Conservation (phyloP, 2,113 vertebrate species). For the Dasypus novemcinctus region DNA sequence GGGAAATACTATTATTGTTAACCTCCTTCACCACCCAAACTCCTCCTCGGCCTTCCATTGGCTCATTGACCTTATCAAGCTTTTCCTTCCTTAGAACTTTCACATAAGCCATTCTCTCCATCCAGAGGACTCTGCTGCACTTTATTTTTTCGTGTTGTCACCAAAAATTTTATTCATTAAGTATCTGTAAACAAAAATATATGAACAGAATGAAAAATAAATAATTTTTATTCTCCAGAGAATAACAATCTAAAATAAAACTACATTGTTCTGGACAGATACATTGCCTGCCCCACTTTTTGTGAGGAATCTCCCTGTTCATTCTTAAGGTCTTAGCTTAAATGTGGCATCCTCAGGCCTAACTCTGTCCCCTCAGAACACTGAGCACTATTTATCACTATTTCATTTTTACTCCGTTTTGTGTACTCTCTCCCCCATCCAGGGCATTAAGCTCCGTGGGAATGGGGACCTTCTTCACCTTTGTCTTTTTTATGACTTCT, state of each 20-base stretch:
- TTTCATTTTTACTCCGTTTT: neutral
- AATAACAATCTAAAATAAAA: neutral
- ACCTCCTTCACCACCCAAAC: neutral
- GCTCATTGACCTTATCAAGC: neutral
- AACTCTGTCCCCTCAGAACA: neutral
- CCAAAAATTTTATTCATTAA: neutral
- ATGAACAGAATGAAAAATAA: neutral
- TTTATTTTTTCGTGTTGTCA: neutral
- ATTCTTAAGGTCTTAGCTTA: neutral
- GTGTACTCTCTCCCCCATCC: neutral
- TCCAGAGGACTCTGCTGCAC: neutral
- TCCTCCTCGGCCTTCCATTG: rapidly evolving
- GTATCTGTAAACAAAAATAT: neutral
- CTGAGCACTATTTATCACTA: neutral
- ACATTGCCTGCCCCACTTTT: neutral
- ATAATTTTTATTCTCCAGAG: neutral
- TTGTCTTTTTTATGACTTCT: neutral
- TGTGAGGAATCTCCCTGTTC: neutral
- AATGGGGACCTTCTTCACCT: neutral
- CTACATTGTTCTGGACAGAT: neutral
- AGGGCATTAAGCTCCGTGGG: neutral
- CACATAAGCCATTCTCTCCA: neutral
- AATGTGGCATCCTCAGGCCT: neutral
- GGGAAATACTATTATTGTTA: neutral
- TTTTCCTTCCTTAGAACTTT: neutral